A percentile compares a stretch with the other conserved stretches of the same genome.
Conservation (phyloP, 2,888 invertebrate genomes). For the Cordilura impudica region DNA sequence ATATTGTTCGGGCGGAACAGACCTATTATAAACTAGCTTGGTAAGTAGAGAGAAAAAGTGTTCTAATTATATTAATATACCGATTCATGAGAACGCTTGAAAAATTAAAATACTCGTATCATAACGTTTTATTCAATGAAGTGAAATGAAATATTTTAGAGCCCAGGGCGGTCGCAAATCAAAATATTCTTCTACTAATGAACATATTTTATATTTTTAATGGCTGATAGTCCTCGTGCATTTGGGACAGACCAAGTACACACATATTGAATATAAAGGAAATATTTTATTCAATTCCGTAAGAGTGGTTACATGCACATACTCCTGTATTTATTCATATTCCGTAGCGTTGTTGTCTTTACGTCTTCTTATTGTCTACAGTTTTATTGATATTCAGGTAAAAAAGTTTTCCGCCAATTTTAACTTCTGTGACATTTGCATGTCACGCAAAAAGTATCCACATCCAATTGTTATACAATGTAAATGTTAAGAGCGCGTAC, state of each 20-base stretch:
- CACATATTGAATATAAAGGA: neutral
- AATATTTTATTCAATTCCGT: slow-evolving; percentile 3
- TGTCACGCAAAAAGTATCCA: slow-evolving; percentile 42
- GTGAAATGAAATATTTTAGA: no score
- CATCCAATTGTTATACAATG: slow-evolving; percentile 9
- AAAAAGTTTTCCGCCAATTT: slow-evolving; percentile 57
- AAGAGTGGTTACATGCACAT: slow-evolving; percentile 3
- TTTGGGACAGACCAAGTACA: neutral
- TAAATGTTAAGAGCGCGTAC: slow-evolving; percentile 22
- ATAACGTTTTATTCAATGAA: no score
- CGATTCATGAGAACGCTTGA: no score
- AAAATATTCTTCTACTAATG: no score
- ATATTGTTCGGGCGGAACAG: no score
- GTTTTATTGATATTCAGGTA: slow-evolving; percentile 47
- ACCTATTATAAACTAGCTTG: no score
- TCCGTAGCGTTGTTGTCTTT: slow-evolving; percentile 26
- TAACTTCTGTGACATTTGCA: slow-evolving; percentile 56
- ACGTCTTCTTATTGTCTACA: slow-evolving; percentile 32
- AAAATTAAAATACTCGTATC: no score
- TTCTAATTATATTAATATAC: no score
- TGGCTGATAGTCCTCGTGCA: neutral
- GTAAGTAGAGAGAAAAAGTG: no score
- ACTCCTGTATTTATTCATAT: slow-evolving; percentile 31
- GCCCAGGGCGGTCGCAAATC: no score
- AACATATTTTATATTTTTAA: no score